Conservation (phyloP, 2,113 vertebrate genomes). For the Pseudopipra pipra region DNA sequence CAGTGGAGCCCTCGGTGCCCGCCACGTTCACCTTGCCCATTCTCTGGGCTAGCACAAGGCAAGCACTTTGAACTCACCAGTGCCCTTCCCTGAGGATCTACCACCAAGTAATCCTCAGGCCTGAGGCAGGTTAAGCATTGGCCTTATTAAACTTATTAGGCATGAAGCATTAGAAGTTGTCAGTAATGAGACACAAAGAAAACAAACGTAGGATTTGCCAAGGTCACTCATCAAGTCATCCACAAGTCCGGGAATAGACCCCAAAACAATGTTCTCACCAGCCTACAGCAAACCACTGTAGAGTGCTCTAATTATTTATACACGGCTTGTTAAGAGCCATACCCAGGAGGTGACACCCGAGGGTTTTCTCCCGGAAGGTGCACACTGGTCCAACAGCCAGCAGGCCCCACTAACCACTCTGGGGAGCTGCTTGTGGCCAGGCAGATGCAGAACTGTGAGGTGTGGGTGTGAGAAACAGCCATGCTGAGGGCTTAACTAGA, state of each 20-base stretch:
- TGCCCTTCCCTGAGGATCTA: background rate
- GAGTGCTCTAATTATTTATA: background rate
- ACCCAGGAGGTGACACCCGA: background rate
- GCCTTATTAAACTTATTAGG: background rate
- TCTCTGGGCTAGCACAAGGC: background rate
- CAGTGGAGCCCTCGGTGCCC: accelerated
- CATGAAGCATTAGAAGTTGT: background rate
- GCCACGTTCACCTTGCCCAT: accelerated
- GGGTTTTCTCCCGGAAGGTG: background rate
- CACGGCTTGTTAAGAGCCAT: background rate
- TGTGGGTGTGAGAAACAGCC: background rate
- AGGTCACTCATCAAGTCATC: background rate
- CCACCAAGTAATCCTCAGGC: background rate
- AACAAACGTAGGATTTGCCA: background rate
- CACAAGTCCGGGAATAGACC: background rate
- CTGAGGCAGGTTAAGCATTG: background rate
- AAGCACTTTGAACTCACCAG: background rate
- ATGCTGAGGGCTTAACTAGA: background rate
- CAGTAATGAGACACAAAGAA: background rate
- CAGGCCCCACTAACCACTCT: background rate
- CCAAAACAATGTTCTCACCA: background rate
- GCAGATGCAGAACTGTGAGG: background rate
- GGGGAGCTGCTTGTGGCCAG: background rate
- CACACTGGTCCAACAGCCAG: background rate
- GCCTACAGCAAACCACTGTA: background rate